Evolutionary conservation across 2,797 vertebrate species (phyloP), one percentile per base, ranked within the genome.

Genomic region (Pitangus sulphuratus): DNA sequence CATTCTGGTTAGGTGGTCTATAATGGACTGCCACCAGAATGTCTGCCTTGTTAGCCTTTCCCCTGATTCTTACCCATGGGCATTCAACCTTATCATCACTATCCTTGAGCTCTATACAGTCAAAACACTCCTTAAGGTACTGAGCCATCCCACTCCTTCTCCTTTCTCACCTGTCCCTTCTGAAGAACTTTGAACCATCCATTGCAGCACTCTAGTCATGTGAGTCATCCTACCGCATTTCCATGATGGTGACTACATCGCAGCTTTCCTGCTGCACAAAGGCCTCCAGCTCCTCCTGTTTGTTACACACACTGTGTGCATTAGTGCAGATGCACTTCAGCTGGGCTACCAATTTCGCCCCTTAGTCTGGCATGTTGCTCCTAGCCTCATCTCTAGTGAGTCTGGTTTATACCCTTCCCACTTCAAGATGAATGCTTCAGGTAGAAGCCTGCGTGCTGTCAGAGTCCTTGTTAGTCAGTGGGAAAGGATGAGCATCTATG

Each of bases 311-410:
- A 11, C 17, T 6, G 4, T 22, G 12, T 62, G 14, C 35, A n/a
- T 8, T 44, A 26, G 22, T 37, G 24, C 16, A 30, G n/a, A 14
- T 57, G 44, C 8, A 48, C 19, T 66, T 58, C 53, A 87, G 11
- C n/a, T 51, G 22, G 12, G 15, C 10, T 72, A 20, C 28, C 16
- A 37, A 35, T 58, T 60, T 88, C 24, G 33, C 3, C 6, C 11
- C 45, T 18, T 33, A 31, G 2, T 15, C 24, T 33, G 25, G 25
- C 16, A 31, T 22, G 5, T 14, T 1, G 0, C 6, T 21, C 9
- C 7, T 12, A 39, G 53, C 11, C n/a, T 33, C 45, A 26, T 60
- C 9, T 68, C n/a, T 7, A 51, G 19, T 37, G 7, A 68, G 18
- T 15, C 8, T 58, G 28, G 14, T 39, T 53, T 74, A 18, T 30